Base-by-base conservation (phyloP, 2,888 invertebrate species). In the Augiades crinisus region DNA sequence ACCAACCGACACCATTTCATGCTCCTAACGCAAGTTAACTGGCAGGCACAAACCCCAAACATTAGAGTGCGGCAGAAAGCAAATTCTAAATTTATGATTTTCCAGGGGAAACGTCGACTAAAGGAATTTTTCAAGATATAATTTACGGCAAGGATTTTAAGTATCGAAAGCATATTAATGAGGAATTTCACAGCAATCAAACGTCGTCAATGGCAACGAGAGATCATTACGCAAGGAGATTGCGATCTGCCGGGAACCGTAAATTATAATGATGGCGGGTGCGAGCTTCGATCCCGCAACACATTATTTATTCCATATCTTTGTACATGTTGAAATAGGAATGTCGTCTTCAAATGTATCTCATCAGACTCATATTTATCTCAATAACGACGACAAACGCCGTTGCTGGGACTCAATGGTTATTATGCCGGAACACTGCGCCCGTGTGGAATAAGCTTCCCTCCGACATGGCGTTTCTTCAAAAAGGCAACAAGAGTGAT, bases 91-190 rank as follows among this genome's bases (percentile, higher is more conserved):
- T n/a, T n/a, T n/a, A 27, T 27, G 8, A 27, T 27, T 27, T 24
- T 27, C 10, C 10, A 27, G 3, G n/a, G 8, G 10, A 27, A 27
- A 10, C 2, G 2, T 1, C 3, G 4, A 5, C 4, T 27, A 6
- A 5, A 5, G 22, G 6, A 70, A 34, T 79, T 81, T 78, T 81
- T 79, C 78, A 65, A 68, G 71, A 70, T 77, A 79, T 79, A 78
- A 78, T 68, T 73, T 63, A 62, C 63, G 74, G 75, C 75, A 79
- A 81, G 78, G 75, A 78, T 68, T 70, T 68, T 70, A 72, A 76
- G 76, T 76, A 77, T 73, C 44, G 43, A 34, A 43, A 5, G 27
- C 10, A 10, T 52, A 54, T 47, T 40, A 33, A 37, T 27, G 19
- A 30, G 45, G 40, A 46, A 52, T 43, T 19, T 41, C 37, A 31